Evolutionary conservation across 1,140 invertebrate genomes (phyloP).

Genomic region (Drosophila obscura): DNA sequence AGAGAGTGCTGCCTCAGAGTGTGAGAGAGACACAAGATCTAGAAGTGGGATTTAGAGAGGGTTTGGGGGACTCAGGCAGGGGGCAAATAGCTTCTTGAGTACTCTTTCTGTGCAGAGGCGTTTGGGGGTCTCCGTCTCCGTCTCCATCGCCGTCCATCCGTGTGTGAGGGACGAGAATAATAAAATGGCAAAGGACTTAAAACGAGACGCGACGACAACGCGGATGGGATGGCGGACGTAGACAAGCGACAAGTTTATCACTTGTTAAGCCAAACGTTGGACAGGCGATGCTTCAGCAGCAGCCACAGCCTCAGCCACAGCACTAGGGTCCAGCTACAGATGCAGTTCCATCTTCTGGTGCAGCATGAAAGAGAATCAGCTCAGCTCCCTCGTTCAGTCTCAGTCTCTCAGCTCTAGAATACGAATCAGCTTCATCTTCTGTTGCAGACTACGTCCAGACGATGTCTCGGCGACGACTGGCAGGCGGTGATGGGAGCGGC

Average conservation of each 20-base stretch:
- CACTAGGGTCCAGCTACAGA: neutral
- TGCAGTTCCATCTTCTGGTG: conserved; percentile 17
- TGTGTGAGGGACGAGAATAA: conserved; percentile 47
- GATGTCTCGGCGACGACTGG: conserved; percentile 41
- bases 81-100: conserved; percentile 33
- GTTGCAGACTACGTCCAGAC: neutral
- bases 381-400: neutral
- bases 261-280: conserved; percentile 56
- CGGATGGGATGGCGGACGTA: conserved; percentile 19
- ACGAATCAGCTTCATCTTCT: conserved; percentile 23
- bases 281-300: conserved; percentile 38
- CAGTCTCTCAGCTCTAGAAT: neutral
- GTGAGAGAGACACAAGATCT: neutral
- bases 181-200: conserved; percentile 69
- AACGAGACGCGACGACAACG: conserved; percentile 31
- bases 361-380: neutral
- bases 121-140: conserved; percentile 11
- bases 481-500: conserved; percentile 65
- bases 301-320: conserved; percentile 3
- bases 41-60: neutral
- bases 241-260: conserved; percentile 80
- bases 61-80: neutral
- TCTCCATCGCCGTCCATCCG: conserved; percentile 1
- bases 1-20: conserved; percentile 13
- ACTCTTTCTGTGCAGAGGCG: conserved; percentile 51